These are phyloP conservation scores for Pangasius krempfi DNA, from an alignment of 2,797 vertebrate genomes.

Conservation along the genomic window DNA sequence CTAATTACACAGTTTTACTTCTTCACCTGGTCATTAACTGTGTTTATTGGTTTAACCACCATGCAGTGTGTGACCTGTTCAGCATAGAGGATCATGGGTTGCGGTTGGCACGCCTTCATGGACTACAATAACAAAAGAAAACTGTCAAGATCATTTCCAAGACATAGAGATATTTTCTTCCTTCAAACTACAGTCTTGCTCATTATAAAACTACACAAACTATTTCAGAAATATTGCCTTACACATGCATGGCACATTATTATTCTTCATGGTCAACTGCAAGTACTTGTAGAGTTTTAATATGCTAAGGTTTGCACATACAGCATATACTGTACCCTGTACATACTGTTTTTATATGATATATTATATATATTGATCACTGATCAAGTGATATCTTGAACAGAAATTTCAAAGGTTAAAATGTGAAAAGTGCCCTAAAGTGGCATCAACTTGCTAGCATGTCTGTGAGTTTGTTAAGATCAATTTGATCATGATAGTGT, in stretches of 20 bases:
- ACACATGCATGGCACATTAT: not conserved
- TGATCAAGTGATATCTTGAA: not conserved
- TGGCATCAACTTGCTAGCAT: not conserved
- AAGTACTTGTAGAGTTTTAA: not conserved
- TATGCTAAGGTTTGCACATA: not conserved
- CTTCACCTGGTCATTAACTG: slow-evolving; percentile 2
- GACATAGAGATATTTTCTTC: not conserved
- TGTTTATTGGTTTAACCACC: not conserved
- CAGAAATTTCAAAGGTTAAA: no score
- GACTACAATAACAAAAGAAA: slow-evolving; percentile 6
- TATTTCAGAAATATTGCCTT: slow-evolving; percentile 5
- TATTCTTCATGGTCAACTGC: not conserved
- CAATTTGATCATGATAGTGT: not conserved
- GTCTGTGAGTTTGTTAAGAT: not conserved
- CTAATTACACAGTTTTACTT: slow-evolving; percentile 7
- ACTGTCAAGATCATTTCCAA: not conserved
- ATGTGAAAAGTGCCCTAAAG: not conserved
- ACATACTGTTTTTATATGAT: not conserved
- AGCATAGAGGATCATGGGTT: not conserved
- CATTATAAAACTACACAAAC: not conserved
- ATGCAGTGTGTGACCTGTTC: not conserved
- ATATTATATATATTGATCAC: not conserved
- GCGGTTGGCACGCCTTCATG: not conserved
- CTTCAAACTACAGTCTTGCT: not conserved
- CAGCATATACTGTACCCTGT: not conserved